A percentile compares a stretch with the other conserved stretches of the same genome.
These are phyloP conservation scores for Drosophila gunungcola DNA, from an alignment of 1,140 invertebrate genomes.

Conservation along the genomic window DNA sequence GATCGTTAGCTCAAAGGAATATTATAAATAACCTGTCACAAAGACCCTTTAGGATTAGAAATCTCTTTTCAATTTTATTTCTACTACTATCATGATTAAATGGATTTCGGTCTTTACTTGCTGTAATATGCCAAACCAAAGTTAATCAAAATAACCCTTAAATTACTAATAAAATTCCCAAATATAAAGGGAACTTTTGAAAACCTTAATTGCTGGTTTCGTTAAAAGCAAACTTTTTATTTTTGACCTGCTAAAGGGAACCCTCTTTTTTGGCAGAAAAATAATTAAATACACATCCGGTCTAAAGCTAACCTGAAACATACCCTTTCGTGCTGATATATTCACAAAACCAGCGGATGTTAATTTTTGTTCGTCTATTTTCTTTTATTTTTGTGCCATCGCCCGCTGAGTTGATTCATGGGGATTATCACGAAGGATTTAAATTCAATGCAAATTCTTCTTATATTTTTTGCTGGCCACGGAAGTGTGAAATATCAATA, in stretches of 20 bases:
- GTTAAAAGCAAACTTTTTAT: neutral
- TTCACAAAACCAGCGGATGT: slow-evolving; percentile 7
- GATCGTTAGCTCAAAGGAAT: too few species aligned
- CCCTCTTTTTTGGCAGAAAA: neutral
- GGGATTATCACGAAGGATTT: slow-evolving; percentile 31
- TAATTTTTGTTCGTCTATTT: neutral
- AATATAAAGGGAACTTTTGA: neutral
- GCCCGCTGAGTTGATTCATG: slow-evolving; percentile 15
- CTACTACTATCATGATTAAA: neutral
- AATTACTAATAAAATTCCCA: neutral
- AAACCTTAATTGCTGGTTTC: neutral
- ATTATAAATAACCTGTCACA: too few species aligned
- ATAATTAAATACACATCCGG: neutral
- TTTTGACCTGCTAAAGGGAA: neutral
- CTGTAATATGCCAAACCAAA: neutral
- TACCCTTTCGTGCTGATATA: neutral
- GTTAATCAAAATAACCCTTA: neutral
- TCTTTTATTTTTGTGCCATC: neutral
- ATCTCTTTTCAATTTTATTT: neutral
- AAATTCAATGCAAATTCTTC: slow-evolving; percentile 27
- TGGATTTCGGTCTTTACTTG: neutral
- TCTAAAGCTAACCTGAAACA: neutral
- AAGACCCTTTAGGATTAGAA: too few species aligned
- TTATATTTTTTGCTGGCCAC: slow-evolving; percentile 12
- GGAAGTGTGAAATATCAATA: slow-evolving; percentile 52